Evolutionary conservation across 1,140 invertebrate species (phyloP), one percentile per base, ranked within the genome.

Genomic region (Penaeus vannamei): DNA sequence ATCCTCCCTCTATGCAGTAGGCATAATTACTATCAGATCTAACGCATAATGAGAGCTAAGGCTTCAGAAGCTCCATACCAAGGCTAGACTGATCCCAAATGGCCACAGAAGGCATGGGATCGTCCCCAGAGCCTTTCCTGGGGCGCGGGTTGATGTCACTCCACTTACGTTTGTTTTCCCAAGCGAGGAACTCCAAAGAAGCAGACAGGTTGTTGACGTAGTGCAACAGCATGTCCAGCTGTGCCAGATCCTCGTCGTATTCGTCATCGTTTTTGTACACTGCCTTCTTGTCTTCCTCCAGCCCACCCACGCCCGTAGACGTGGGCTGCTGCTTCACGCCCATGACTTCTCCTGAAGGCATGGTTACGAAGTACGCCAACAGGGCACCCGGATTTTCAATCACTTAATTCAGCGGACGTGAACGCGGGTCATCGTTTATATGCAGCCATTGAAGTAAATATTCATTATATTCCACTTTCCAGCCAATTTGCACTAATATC

Each of bases 111-210:
- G 53, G 53, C 53, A 12, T 0, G 53, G 14, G 53, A 53, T 53
- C 53, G 53, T 53, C 53, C 53, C 12, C 8, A 53, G 1, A 53
- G 53, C 53, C 53, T 53, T 53, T 2, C 53, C 14, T 53, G 53
- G 17, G 53, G 12, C 17, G 46, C 17, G 14, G 53, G 53, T 17
- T 53, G 53, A 53, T 53, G 53, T 53, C 42, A n/a, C 17, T 20
- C 5, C 8, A n/a, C 90, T 91, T 69, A 91, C 90, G 87, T 85
- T 90, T 91, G 53, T 90, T 90, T 81, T 90, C 91, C 89, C 91
- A 91, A 23, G 87, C 85, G 3, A 91, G 77, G 53, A 91, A 90
- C 86, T 90, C 91, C 12, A 91, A 82, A 4, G 91, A 90, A 1
- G 91, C 91, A 1, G 90, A 90, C 23, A 90, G 84, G 76, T 90